Percentiles rank a stretch among this genome's conserved stretches.
Evolutionary conservation across 2,113 vertebrate species (phyloP).

Genomic region (Rhinolophus sinicus): DNA sequence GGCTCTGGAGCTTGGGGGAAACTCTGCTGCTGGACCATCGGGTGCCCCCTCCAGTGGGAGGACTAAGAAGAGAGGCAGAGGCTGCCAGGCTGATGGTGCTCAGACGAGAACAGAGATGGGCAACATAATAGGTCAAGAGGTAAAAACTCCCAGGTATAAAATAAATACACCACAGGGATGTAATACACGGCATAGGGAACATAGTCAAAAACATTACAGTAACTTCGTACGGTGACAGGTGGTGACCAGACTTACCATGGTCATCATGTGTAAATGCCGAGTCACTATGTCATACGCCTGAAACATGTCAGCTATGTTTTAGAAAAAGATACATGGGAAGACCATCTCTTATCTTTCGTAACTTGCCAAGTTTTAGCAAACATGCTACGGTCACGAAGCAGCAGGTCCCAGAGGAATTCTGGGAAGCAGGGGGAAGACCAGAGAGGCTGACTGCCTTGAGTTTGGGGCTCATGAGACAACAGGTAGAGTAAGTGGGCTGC

Average conservation of each 20-base stretch:
- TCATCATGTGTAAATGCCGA: too few relatives aligned
- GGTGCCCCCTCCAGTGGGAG: background rate
- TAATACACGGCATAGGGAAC: background rate
- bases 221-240: background rate
- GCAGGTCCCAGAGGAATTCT: background rate
- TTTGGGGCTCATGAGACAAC: background rate
- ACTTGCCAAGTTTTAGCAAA: background rate
- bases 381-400: background rate
- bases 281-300: background rate
- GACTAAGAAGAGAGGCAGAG: background rate
- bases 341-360: background rate
- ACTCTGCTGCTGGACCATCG: rapidly evolving
- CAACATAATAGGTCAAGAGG: background rate
- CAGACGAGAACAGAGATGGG: background rate
- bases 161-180: background rate
- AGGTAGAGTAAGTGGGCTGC: background rate
- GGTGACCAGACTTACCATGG: background rate
- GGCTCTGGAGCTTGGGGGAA: background rate
- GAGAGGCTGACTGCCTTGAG: background rate
- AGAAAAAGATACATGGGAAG: background rate
- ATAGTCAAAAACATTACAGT: background rate
- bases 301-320: background rate
- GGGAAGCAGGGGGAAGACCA: background rate
- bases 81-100: background rate
- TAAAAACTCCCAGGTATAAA: background rate